phyloP scores from a whole-genome alignment of 1,140 invertebrate genomes.

The Neotoxoptera formosana region DNA sequence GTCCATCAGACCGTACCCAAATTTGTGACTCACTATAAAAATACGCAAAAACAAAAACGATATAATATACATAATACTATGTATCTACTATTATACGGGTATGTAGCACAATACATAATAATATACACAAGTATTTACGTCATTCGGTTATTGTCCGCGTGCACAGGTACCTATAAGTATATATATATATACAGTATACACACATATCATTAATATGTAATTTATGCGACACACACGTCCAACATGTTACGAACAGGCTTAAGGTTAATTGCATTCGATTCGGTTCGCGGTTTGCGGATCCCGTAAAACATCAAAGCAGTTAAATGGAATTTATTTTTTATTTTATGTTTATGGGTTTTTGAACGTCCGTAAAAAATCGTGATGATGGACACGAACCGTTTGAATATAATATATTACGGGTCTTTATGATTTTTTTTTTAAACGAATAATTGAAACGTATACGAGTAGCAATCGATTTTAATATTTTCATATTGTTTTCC shows the following conservation, averaged over 20 bases:
- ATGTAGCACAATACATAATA: neutral
- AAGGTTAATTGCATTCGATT: slow-evolving; percentile 29
- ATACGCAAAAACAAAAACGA: neutral
- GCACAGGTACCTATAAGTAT: too few species aligned
- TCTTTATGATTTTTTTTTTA: neutral
- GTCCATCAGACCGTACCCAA: slow-evolving; percentile 98
- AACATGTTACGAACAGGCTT: slow-evolving; percentile 22
- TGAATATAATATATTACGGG: neutral
- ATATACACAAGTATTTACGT: neutral
- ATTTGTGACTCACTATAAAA: slow-evolving; percentile 84
- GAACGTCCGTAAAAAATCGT: neutral
- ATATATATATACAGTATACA: neutral
- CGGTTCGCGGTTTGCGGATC: neutral
- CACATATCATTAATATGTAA: neutral
- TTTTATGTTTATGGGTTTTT: neutral
- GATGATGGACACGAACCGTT: neutral
- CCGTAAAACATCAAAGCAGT: neutral
- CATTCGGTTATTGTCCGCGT: neutral
- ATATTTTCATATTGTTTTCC: neutral
- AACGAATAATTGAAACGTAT: neutral
- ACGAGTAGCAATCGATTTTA: neutral
- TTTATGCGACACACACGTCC: neutral
- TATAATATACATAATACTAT: neutral
- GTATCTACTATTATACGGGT: neutral
- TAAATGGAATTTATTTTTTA: slow-evolving; percentile 21